These are phyloP conservation scores for Agrypnia vestita DNA, from an alignment of 1,140 invertebrate genomes.

Conservation along the genomic window DNA sequence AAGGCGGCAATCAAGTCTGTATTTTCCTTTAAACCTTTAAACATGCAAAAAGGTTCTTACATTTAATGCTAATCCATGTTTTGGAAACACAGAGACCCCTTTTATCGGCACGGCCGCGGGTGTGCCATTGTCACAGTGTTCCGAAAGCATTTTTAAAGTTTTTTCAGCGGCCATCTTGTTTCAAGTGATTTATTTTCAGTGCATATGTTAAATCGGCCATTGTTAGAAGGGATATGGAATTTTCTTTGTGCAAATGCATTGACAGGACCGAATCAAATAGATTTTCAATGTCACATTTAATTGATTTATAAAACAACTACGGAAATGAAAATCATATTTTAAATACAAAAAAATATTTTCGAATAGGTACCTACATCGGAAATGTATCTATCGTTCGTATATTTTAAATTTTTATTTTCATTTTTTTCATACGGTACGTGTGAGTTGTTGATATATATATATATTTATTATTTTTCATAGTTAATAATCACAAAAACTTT, in stretches of 20 bases:
- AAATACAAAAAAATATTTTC: neutral
- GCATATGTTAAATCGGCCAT: neutral
- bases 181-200: neutral
- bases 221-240: neutral
- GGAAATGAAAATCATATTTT: neutral
- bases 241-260: neutral
- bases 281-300: too few relatives aligned
- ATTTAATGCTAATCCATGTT: neutral
- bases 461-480: too few relatives aligned
- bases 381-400: too few relatives aligned
- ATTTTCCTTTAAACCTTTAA: neutral
- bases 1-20: neutral
- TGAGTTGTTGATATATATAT: too few relatives aligned
- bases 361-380: too few relatives aligned
- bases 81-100: neutral
- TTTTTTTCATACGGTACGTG: too few relatives aligned
- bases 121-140: neutral
- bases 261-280: slow-evolving; percentile 1
- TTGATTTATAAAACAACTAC: neutral
- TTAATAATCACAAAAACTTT: too few relatives aligned
- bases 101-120: neutral
- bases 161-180: neutral
- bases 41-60: neutral
- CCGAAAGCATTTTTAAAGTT: neutral
- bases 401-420: too few relatives aligned